phyloP scores from a whole-genome alignment of 23 tunicate species.

The Ascidia mentula region DNA sequence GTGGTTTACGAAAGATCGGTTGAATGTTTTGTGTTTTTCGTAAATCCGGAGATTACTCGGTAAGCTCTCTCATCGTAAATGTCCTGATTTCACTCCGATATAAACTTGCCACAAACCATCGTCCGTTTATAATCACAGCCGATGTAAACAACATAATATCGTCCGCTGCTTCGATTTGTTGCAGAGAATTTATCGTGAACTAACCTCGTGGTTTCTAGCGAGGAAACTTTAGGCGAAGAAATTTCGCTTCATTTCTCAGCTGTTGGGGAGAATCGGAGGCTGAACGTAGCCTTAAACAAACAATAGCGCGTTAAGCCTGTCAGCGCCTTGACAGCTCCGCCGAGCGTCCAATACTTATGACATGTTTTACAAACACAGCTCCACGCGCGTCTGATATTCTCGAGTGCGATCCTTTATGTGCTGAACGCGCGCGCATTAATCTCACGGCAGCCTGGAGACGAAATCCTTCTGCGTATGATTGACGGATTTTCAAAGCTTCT shows the following conservation, averaged over 20 bases:
- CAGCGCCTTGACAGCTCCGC: not conserved
- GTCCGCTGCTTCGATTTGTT: not conserved
- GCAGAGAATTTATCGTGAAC: too few species aligned
- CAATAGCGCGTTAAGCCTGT: constrained; percentile 1
- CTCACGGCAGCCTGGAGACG: constrained; percentile 1
- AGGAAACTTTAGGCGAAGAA: too few species aligned
- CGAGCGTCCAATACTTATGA: not conserved
- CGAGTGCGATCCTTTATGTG: not conserved
- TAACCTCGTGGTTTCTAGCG: too few species aligned
- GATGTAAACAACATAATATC: constrained; percentile 1
- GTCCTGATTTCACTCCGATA: too few species aligned
- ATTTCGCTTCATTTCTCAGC: too few species aligned
- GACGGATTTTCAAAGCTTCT: not conserved
- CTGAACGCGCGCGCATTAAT: constrained; percentile 1
- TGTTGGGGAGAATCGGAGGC: not conserved
- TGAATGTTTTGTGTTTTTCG: too few species aligned
- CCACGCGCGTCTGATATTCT: not conserved
- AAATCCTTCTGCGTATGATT: not conserved
- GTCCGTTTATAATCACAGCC: too few species aligned
- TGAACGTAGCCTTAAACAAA: not conserved
- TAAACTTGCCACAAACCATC: too few species aligned
- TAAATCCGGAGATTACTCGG: too few species aligned
- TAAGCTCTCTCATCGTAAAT: too few species aligned
- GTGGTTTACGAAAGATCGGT: too few species aligned
- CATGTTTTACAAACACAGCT: constrained; percentile 7